Percentiles rank a stretch among this genome's conserved stretches.
Evolutionary conservation across 2,797 vertebrate species (phyloP).

Genomic region (Falco biarmicus): DNA sequence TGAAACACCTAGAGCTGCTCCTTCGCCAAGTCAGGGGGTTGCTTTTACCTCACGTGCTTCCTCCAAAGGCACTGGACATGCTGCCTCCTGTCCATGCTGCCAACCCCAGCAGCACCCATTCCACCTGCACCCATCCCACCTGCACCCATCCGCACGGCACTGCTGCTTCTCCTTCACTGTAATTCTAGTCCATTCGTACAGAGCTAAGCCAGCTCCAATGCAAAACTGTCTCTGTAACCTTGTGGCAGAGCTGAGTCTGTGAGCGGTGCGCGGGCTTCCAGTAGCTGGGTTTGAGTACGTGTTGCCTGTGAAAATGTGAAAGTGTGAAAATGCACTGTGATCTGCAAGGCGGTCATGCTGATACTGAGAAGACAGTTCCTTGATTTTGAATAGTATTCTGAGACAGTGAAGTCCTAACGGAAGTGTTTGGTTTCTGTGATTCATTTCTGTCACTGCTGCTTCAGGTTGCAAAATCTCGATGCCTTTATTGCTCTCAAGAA

Average conservation of each 20-base stretch:
- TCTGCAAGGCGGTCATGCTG: not conserved
- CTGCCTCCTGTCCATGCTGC: rapidly evolving
- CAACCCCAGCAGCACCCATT: not conserved
- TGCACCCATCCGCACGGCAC: not conserved
- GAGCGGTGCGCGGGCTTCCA: not conserved
- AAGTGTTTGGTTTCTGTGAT: not conserved
- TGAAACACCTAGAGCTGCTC: not conserved
- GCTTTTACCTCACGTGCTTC: not conserved
- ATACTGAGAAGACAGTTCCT: not conserved
- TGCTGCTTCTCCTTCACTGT: not conserved
- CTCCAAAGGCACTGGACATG: not conserved
- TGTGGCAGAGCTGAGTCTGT: not conserved
- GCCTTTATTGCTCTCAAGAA: not conserved
- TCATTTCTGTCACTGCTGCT: not conserved
- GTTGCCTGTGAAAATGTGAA: not conserved
- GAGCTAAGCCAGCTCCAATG: not conserved
- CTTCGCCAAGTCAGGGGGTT: not conserved
- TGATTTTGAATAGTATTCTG: not conserved
- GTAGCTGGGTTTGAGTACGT: rapidly evolving
- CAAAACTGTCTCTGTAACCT: not conserved
- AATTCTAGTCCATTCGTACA: not conserved
- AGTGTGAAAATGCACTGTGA: not conserved
- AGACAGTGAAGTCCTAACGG: not conserved
- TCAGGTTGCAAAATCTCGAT: not conserved
- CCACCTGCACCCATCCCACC: not conserved